Evolutionary conservation across 2,797 vertebrate genomes (phyloP).

Genomic region (Otolemur crassicaudatus): DNA sequence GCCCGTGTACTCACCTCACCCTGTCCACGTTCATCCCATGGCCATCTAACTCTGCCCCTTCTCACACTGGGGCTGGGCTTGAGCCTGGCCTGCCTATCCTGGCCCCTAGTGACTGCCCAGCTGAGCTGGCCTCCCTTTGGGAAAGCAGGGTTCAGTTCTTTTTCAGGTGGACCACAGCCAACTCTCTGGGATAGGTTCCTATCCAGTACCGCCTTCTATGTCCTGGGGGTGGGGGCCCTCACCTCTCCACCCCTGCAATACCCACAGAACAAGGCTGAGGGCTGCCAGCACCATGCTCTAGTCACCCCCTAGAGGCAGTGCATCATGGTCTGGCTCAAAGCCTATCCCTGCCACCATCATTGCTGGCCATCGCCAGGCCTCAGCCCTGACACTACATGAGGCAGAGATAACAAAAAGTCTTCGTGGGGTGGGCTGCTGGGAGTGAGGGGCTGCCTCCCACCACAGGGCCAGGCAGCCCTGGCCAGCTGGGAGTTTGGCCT

Average conservation of each 20-base stretch:
- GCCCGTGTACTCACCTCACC: accelerated
- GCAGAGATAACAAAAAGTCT: background rate
- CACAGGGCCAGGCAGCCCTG: conserved; percentile 75
- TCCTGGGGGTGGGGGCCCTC: too few relatives aligned
- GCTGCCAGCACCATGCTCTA: background rate
- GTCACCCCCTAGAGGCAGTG: background rate
- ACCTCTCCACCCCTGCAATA: accelerated
- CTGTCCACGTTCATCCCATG: background rate
- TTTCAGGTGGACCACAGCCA: background rate
- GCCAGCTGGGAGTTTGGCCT: background rate
- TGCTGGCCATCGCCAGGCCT: background rate
- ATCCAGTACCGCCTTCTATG: background rate
- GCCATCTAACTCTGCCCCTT: too few relatives aligned
- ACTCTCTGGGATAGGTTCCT: background rate
- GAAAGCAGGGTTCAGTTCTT: background rate
- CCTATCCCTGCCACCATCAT: background rate
- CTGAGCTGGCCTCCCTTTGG: conserved; percentile 13
- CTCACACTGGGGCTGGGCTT: background rate
- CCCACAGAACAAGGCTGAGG: background rate
- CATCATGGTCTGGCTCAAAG: background rate
- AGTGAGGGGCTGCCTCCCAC: background rate
- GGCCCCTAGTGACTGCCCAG: background rate
- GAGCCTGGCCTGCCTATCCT: conserved; percentile 37
- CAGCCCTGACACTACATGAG: background rate
- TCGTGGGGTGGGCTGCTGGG: background rate